Percentiles rank a stretch among this genome's conserved stretches.
Conservation (phyloP, 2,113 vertebrate genomes). For the Sapajus apella region DNA sequence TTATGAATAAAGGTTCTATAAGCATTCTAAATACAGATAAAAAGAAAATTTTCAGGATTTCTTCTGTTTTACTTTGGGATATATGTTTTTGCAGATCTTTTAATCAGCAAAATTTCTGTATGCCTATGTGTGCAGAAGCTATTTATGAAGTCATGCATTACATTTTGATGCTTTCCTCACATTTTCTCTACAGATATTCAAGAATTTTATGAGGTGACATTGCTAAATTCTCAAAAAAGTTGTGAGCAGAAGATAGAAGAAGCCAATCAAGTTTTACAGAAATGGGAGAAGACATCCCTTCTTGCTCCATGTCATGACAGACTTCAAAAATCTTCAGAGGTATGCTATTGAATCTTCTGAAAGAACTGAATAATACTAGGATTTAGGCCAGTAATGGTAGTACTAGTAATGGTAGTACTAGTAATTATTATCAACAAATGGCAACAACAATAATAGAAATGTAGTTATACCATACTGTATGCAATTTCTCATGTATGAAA, state of each 20-base stretch:
- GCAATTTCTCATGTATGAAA: not conserved
- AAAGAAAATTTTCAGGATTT: constrained; percentile 24
- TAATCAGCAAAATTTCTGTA: not conserved
- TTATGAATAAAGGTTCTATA: not conserved
- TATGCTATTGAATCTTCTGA: constrained; percentile 62
- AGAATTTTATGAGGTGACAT: constrained; percentile 96
- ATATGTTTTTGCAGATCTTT: constrained; percentile 13
- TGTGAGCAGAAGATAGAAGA: constrained; percentile 94
- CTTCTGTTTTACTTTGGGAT: constrained; percentile 14
- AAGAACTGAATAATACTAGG: constrained; percentile 22
- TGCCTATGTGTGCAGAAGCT: not conserved
- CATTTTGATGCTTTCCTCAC: constrained; percentile 31
- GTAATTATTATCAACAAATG: not conserved
- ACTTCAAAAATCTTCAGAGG: constrained; percentile 82
- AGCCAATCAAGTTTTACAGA: constrained; percentile 91
- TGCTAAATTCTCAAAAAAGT: constrained; percentile 94
- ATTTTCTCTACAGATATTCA: constrained; percentile 92
- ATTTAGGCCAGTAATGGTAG: not conserved
- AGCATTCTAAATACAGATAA: not conserved
- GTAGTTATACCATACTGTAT: not conserved
- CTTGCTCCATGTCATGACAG: constrained; percentile 79
- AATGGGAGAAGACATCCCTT: constrained; percentile 89
- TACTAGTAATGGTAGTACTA: not conserved
- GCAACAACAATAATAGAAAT: not conserved
- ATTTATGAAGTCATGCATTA: constrained; percentile 14